Conservation (phyloP, 2,888 invertebrate genomes). For the Peribatodes rhomboidaria region DNA sequence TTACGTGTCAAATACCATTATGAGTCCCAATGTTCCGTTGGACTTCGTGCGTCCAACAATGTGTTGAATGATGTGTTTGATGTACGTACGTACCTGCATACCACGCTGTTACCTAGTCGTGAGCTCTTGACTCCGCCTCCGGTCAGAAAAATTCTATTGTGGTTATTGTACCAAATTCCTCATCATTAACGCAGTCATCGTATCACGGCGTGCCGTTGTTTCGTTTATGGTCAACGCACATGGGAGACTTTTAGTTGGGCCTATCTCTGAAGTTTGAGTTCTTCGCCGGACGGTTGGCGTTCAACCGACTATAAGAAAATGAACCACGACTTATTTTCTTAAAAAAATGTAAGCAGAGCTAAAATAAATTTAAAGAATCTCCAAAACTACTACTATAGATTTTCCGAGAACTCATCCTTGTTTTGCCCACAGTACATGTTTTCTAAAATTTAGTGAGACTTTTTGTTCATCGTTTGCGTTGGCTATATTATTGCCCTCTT, state of each 20-base stretch:
- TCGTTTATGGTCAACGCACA: constrained; percentile 55
- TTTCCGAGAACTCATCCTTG: too few relatives aligned
- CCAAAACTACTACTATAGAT: too few relatives aligned
- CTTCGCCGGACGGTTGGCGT: too few relatives aligned
- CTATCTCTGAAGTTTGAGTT: neutral
- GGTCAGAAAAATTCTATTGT: constrained; percentile 84
- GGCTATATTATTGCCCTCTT: constrained; percentile 58
- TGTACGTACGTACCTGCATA: constrained; percentile 63
- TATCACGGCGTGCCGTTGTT: constrained; percentile 65
- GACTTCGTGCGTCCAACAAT: constrained; percentile 67
- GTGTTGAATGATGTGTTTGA: constrained; percentile 65
- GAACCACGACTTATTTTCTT: too few relatives aligned
- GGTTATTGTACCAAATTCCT: constrained; percentile 83
- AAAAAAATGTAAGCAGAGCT: too few relatives aligned
- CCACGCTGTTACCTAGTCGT: constrained; percentile 62
- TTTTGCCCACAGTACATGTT: too few relatives aligned
- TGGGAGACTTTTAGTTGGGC: neutral
- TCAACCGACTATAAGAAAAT: too few relatives aligned
- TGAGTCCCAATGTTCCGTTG: constrained; percentile 59
- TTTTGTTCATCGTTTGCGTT: neutral
- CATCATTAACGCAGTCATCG: constrained; percentile 76
- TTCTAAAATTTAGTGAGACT: too few relatives aligned
- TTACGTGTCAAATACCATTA: constrained; percentile 59
- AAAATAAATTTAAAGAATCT: too few relatives aligned
- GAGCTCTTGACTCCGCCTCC: constrained; percentile 67